Evolutionary conservation across 2,888 invertebrate genomes (phyloP).

Genomic region (Athrips mouffetella): DNA sequence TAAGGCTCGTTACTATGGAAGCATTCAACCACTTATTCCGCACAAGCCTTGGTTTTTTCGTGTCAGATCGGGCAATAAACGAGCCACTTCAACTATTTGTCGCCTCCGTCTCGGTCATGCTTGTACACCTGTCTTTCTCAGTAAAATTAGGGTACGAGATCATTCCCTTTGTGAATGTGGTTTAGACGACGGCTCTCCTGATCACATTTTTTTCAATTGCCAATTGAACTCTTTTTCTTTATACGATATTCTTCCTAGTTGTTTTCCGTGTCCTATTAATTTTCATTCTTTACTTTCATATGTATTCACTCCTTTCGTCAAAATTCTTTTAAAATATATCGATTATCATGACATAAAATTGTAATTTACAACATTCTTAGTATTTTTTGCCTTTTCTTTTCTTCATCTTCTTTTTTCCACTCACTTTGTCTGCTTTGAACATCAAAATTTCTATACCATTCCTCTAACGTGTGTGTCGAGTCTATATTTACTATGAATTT

Average conservation of each 20-base stretch:
- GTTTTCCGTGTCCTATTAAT: neutral
- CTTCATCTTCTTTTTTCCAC: no score
- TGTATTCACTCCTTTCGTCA: neutral
- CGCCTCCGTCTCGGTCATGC: neutral
- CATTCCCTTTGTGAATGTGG: neutral
- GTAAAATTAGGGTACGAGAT: neutral
- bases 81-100: neutral
- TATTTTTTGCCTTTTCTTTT: no score
- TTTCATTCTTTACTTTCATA: neutral
- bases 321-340: neutral
- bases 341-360: no score
- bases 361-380: no score
- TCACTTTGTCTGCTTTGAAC: no score
- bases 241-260: neutral
- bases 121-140: neutral
- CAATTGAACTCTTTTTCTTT: neutral
- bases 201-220: neutral
- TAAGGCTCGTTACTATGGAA: neutral
- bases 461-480: no score
- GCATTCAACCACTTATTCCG: neutral
- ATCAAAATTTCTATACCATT: no score
- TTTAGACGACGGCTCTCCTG: neutral
- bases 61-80: neutral
- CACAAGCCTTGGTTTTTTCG: neutral
- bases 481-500: no score